These are phyloP conservation scores for Carettochelys insculpta DNA, from an alignment of 2,113 vertebrate genomes.

Conservation along the genomic window DNA sequence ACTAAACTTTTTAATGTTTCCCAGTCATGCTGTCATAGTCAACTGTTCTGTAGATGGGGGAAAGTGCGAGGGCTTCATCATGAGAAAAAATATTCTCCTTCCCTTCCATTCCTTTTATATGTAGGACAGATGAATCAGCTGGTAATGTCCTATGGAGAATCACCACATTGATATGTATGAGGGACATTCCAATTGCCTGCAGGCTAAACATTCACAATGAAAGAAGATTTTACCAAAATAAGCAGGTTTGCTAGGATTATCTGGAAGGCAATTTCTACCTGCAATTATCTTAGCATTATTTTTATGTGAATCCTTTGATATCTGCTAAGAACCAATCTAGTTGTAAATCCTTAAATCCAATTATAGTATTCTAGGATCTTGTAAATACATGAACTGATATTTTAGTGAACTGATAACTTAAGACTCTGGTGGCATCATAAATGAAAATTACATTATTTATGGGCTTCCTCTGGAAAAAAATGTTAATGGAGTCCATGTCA, in stretches of 20 bases:
- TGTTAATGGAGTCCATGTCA: neutral
- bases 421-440: neutral
- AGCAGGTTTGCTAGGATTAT: neutral
- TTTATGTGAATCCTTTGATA: neutral
- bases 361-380: neutral
- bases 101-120: neutral
- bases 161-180: neutral
- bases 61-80: neutral
- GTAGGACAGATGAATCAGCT: neutral
- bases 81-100: neutral
- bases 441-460: neutral
- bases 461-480: neutral
- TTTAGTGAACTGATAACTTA: neutral
- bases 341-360: neutral
- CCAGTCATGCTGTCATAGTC: neutral
- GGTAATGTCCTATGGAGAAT: neutral
- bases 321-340: conserved; percentile 12
- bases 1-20: neutral
- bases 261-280: neutral
- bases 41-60: neutral
- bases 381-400: neutral
- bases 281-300: neutral
- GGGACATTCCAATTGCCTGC: neutral
- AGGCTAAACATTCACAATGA: neutral
- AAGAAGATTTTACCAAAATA: neutral